Evolutionary conservation across 2,113 vertebrate genomes (phyloP), one percentile per base, ranked within the genome.

Genomic region (Actinemys pallida): DNA sequence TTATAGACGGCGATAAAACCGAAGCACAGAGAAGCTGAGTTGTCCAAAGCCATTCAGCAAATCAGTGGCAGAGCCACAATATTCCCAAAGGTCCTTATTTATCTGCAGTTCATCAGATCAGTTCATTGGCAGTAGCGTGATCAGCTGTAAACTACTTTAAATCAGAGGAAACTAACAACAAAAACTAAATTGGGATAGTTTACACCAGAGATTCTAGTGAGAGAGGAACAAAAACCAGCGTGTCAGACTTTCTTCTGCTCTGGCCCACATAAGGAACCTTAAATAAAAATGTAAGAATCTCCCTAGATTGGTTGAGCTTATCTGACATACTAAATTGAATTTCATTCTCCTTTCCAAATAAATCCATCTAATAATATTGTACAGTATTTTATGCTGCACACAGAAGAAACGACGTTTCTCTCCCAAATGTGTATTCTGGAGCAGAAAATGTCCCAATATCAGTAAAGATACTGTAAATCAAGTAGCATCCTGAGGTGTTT

Each of bases 301-400:
- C 87, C 13, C 54, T 89, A n/a, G 22, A 12, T 78, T 78, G 45
- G 14, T 72, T 93, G 81, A 83, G 12, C 53, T 82, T 87, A 42
- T 84, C 42, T 29, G 45, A n/a, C 10, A 45, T 94, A 75, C 22
- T 75, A 65, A 52, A 84, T 10, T 86, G 6, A 2, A 2, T 81
- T 94, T 91, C n/a, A 8, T 79, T 93, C n/a, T 91, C 39, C 59
- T 95, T 87, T 56, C 42, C 6, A 69, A 16, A 89, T 52, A 94
- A 94, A 90, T 50, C 35, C 6, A 52, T 52, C 93, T 89, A 86
- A 79, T 85, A 29, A 17, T n/a, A 65, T n/a, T 81, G 1, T 31
- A n/a, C 13, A 27, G 13, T 2, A 39, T 86, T 20, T 83, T 62
- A 12, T 45, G 42, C 0, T 0, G 1, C 2, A 8, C 59, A 89